Base-by-base conservation (phyloP, 2,113 vertebrate genomes). In the Pan paniscus region DNA sequence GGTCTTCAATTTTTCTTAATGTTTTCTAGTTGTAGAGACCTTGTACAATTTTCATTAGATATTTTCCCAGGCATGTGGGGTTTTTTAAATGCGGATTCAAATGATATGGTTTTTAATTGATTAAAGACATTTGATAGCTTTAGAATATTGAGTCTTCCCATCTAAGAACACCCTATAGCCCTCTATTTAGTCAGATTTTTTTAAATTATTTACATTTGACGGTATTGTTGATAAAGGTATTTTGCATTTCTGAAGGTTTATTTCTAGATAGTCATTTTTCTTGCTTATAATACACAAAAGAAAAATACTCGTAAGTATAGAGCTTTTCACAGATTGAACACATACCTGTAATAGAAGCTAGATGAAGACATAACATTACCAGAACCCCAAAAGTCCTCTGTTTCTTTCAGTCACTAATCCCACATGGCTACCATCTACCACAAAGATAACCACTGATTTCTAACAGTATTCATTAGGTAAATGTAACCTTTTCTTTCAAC, bases 41-140 rank as follows among this genome's bases (percentile, higher is more conserved):
- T 82, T 9, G 23, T 17, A 55, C 46, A 32, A 88, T 96, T 88
- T 96, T 92, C 35, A 55, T 96, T 82, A 83, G 23, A 32, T 88
- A 6, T 75, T 55, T 75, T 64, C 6, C 27, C 57, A 52, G 22
- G 52, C 55, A n/a, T 85, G 78, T 30, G 8, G 27, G 43, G 10
- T 79, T 68, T 70, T 46, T 81, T n/a, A 70, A 38, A n/a, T 86
- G 10, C 22, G 18, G 7, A 61, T 95, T 61, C 59, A 70, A 80
- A 50, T 86, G 61, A 70, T 38, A 72, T 35, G n/a, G 30, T 68
- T 70, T 91, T 61, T 80, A 38, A 61, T 8, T 57, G 46, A 75
- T 75, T 73, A 67, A 35, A 92, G 55, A 82, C 32, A 68, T 75
- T 89, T 92, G n/a, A 38, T 76, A 81, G 14, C 32, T 92, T 50